These are phyloP conservation scores for Ips nitidus DNA, from an alignment of 1,140 invertebrate species.

Conservation along the genomic window DNA sequence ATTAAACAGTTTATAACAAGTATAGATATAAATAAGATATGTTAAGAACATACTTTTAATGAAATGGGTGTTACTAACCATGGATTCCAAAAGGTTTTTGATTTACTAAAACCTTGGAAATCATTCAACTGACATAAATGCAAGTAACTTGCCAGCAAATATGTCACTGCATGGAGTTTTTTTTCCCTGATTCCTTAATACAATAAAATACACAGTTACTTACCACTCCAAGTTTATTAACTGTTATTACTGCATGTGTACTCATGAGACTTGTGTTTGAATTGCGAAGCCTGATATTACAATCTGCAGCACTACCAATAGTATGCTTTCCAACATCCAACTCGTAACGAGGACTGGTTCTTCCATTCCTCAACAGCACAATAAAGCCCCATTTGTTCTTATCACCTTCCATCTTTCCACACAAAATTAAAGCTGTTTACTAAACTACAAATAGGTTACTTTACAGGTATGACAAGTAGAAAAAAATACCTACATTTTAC, in stretches of 20 bases:
- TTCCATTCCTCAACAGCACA: slow-evolving; percentile 4
- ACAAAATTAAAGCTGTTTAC: too few species aligned
- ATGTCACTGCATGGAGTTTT: not conserved
- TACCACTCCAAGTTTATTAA: slow-evolving; percentile 16
- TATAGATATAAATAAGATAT: too few species aligned
- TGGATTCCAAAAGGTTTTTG: too few species aligned
- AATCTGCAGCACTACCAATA: slow-evolving; percentile 3
- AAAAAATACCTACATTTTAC: not conserved
- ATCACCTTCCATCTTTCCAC: too few species aligned
- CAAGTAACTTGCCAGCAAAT: too few species aligned
- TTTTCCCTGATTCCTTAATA: not conserved
- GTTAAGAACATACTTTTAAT: too few species aligned
- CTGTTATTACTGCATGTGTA: slow-evolving; percentile 12
- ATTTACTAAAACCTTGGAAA: too few species aligned
- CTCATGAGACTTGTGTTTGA: slow-evolving; percentile 1
- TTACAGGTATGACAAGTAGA: not conserved
- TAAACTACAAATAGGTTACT: too few species aligned
- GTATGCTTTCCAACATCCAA: slow-evolving; percentile 16
- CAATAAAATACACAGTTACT: slow-evolving; percentile 5
- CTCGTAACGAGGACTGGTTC: slow-evolving; percentile 15
- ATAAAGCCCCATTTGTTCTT: not conserved
- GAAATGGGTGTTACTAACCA: too few species aligned
- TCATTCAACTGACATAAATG: too few species aligned
- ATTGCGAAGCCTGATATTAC: slow-evolving; percentile 8
- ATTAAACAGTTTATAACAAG: too few species aligned